A percentile compares a stretch with the other conserved stretches of the same genome.
These are phyloP conservation scores for Oncorhynchus mykiss DNA, from an alignment of 2,113 vertebrate genomes.

Conservation along the genomic window DNA sequence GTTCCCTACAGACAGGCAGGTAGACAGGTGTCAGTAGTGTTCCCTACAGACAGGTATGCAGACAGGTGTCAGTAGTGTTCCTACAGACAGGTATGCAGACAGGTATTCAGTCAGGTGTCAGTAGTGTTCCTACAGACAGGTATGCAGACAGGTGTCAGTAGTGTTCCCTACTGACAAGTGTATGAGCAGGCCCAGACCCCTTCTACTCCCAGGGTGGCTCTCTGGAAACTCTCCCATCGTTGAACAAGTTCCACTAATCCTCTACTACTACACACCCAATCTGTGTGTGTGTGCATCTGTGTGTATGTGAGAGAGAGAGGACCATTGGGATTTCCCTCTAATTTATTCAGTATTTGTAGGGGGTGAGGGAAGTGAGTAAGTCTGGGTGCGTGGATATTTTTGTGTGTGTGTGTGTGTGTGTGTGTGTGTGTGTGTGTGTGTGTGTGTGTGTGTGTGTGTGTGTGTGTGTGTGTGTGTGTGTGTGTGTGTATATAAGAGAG, in stretches of 20 bases:
- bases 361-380: slow-evolving; percentile 58
- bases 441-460: too few relatives aligned
- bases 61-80: too few relatives aligned
- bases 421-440: neutral
- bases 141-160: neutral
- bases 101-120: too few relatives aligned
- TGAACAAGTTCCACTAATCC: slow-evolving; percentile 75
- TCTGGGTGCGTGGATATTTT: neutral
- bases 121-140: too few relatives aligned
- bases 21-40: too few relatives aligned
- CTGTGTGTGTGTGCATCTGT: slow-evolving; percentile 18
- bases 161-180: slow-evolving; percentile 22
- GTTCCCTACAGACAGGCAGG: too few relatives aligned
- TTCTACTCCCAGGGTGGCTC: slow-evolving; percentile 49
- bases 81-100: too few relatives aligned
- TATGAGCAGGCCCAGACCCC: slow-evolving; percentile 45
- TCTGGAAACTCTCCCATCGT: slow-evolving; percentile 69
- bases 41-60: too few relatives aligned
- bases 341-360: slow-evolving; percentile 82
- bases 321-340: slow-evolving; percentile 77
- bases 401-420: neutral
- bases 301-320: slow-evolving; percentile 18
- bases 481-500: neutral
- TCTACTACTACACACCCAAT: slow-evolving; percentile 72
- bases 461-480: neutral